Conservation (phyloP, 2,113 vertebrate genomes). For the Emberiza fucata region DNA sequence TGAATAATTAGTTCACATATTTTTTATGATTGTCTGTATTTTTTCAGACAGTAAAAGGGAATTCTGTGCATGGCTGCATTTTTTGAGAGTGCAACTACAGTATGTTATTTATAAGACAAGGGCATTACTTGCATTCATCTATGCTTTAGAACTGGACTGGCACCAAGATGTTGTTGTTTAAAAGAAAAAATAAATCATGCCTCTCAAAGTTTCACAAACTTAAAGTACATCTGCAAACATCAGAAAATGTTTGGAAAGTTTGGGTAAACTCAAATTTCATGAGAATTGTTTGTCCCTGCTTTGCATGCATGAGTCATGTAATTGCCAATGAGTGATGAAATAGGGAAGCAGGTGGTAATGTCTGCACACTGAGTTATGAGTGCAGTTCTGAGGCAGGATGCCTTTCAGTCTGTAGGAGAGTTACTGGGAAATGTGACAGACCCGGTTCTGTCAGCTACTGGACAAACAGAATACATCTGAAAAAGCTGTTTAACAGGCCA, state of each 20-base stretch:
- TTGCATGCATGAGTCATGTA: conserved; percentile 48
- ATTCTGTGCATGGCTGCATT: background rate
- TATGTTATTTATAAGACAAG: background rate
- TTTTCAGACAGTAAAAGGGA: background rate
- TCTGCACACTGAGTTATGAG: background rate
- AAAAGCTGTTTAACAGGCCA: background rate
- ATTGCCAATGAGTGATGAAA: conserved; percentile 43
- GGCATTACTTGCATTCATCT: background rate
- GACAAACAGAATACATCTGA: background rate
- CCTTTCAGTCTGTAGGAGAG: background rate
- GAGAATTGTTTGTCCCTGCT: conserved; percentile 1
- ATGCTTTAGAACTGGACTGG: background rate
- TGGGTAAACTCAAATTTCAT: conserved; percentile 7
- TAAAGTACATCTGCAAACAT: conserved; percentile 5
- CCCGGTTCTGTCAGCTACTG: background rate
- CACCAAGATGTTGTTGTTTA: background rate
- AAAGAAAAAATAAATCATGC: background rate
- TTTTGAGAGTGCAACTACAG: background rate
- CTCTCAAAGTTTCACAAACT: background rate
- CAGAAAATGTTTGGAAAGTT: conserved; percentile 13
- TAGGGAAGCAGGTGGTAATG: conserved; percentile 37
- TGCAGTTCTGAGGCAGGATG: background rate
- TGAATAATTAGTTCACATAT: background rate
- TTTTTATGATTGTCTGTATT: background rate
- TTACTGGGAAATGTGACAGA: background rate